These are phyloP conservation scores for Synchiropus splendidus DNA, from an alignment of 2,113 vertebrate genomes.

Conservation along the genomic window DNA sequence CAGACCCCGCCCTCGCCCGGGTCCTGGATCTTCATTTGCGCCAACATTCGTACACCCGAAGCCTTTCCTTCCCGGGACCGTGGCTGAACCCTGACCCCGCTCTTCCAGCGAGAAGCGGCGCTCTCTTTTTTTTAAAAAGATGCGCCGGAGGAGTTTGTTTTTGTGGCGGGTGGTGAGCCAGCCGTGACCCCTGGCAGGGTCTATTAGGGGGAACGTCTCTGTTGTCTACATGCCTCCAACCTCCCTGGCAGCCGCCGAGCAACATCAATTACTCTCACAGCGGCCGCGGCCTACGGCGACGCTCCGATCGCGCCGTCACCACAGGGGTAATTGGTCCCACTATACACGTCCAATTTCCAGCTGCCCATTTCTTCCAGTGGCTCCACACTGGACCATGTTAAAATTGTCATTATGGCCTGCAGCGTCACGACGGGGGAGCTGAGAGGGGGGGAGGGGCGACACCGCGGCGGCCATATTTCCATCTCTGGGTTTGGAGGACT, in stretches of 20 bases:
- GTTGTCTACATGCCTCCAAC: not conserved
- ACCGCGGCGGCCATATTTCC: no score
- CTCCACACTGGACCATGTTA: not conserved
- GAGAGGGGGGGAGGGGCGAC: not conserved
- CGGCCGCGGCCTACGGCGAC: not conserved
- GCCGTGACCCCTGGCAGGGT: conserved; percentile 1
- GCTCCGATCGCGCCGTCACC: not conserved
- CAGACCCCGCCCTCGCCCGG: no score
- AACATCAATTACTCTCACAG: conserved; percentile 5
- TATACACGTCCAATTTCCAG: conserved; percentile 2
- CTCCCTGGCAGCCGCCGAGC: not conserved
- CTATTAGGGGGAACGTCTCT: not conserved
- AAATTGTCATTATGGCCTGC: conserved; percentile 3
- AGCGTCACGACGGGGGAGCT: not conserved
- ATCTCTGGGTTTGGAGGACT: no score
- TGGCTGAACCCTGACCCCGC: no score
- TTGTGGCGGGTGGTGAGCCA: not conserved
- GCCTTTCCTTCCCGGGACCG: no score
- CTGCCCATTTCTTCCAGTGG: not conserved
- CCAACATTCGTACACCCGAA: no score
- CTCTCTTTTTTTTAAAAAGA: no score
- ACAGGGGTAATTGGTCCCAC: conserved; percentile 1
- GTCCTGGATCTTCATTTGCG: no score
- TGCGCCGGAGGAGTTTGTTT: no score
- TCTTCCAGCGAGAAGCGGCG: no score